A percentile compares a stretch with the other conserved stretches of the same genome.
phyloP scores from a whole-genome alignment of 2,113 vertebrate genomes.

The Anguilla rostrata region DNA sequence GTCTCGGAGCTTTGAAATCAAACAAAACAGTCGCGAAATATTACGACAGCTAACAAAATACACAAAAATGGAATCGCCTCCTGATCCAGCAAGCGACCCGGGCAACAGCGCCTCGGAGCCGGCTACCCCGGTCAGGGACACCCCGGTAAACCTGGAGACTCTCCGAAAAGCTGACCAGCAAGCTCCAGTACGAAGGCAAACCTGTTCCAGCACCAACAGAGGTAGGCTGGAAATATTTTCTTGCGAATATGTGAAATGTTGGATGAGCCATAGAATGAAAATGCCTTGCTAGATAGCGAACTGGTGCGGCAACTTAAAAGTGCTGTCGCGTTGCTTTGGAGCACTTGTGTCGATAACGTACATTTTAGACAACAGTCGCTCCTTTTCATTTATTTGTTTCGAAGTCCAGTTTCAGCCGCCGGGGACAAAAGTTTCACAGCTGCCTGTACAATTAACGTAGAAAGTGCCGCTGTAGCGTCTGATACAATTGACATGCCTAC shows the following conservation, averaged over 20 bases:
- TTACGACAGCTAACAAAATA: slow-evolving; percentile 2
- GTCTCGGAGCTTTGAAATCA: slow-evolving; percentile 68
- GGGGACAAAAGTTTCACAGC: slow-evolving; percentile 6
- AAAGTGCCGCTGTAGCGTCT: background rate
- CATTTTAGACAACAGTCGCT: background rate
- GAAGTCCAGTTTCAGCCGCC: background rate
- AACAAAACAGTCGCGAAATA: slow-evolving; percentile 58
- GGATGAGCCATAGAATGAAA: background rate
- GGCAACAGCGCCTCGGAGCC: slow-evolving; percentile 71
- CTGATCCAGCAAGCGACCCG: slow-evolving; percentile 69
- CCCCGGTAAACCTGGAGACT: slow-evolving; percentile 66
- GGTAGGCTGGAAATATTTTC: slow-evolving; percentile 55
- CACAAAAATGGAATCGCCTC: slow-evolving; percentile 78
- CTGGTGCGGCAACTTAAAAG: background rate
- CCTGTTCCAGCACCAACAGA: slow-evolving; percentile 71
- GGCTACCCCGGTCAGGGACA: slow-evolving; percentile 64
- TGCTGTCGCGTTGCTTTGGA: background rate
- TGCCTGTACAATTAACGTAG: background rate
- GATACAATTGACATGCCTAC: background rate
- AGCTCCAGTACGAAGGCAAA: slow-evolving; percentile 65
- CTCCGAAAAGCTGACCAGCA: slow-evolving; percentile 66
- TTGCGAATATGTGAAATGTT: slow-evolving; percentile 11
- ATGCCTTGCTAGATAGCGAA: background rate
- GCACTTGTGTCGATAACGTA: background rate
- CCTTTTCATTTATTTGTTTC: background rate